Base-by-base conservation (phyloP, 1,140 invertebrate genomes). In the Coelopa frigida region DNA sequence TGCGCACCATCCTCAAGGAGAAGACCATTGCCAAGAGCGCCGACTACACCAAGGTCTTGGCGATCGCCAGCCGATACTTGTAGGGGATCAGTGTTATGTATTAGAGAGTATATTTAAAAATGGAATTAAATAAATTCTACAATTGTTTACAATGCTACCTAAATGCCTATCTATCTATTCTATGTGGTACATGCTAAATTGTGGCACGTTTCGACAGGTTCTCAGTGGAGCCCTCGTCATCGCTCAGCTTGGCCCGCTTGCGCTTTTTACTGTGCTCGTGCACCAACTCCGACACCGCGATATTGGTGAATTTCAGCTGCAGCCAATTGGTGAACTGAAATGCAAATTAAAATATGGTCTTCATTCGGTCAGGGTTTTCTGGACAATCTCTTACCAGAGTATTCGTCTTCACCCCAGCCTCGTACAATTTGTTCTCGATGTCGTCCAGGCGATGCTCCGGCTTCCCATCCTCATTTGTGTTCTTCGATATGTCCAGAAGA, bases 11-110 rank as follows among this genome's bases (percentile, higher is more conserved):
- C 46, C 71, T 92, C 7, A 90, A 88, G 71, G 79, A 88, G 54
- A 86, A 85, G 59, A 88, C 85, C 0, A 73, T 82, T 44, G 73
- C 80, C 0, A 94, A 95, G 74, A 84, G 87, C 36, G 83, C 87
- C 10, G 91, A 98, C 72, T 94, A 96, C 64, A 92, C 93, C 1
- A 99, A 99, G 75, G 68, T 99, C 27, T 72, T 99, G 53, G 84
- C 92, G 10, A 87, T 98, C 53, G 90, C 94, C 21, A 85, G 89
- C 33, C 87, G 78, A 77, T 98, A 94, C 83, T 81, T 98, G 47
- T 98, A 80, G 46, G 35, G n/a, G n/a, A n/a, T n/a, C n/a, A n/a
- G n/a, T 3, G 21, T 15, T 3, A 21, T 20, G 1, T 33, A 15
- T 12, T 8, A 8, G n/a, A 17, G 17, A 46, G 17, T 46, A 14